phyloP scores from a whole-genome alignment of 2,888 invertebrate genomes.

The Cryptophagus acutangulus region DNA sequence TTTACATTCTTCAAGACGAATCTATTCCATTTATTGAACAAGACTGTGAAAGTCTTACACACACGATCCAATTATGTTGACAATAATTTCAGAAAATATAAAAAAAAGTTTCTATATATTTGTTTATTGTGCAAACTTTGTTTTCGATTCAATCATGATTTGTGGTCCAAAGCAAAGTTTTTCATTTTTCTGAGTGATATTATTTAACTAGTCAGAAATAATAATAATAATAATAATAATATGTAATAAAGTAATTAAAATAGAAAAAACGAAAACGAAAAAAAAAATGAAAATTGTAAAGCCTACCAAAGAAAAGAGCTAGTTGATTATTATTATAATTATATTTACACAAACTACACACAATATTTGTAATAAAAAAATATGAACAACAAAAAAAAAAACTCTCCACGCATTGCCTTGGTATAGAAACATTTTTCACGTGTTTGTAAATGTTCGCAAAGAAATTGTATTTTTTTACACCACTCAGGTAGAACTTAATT shows the following conservation, averaged over 20 bases:
- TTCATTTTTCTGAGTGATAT: constrained; percentile 40
- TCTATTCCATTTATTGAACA: no score
- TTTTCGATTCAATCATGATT: background rate
- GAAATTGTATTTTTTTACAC: constrained; percentile 43
- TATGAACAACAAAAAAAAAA: constrained; percentile 9
- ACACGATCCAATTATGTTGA: no score
- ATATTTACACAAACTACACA: constrained; percentile 21
- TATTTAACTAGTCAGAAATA: constrained; percentile 42
- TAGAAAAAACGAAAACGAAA: no score
- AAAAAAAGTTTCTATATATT: background rate
- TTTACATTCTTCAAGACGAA: no score
- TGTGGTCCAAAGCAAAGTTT: constrained; percentile 8
- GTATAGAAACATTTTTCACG: background rate
- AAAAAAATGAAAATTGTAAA: constrained; percentile 28
- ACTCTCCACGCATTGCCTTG: background rate
- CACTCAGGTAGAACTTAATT: constrained; percentile 36
- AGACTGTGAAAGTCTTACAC: no score
- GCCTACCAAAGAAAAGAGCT: constrained; percentile 44
- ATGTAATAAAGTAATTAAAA: no score
- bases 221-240: no score
- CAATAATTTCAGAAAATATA: constrained; percentile 23
- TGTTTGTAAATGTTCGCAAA: constrained; percentile 32
- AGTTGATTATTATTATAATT: constrained; percentile 31
- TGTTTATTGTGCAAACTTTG: constrained; percentile 12
- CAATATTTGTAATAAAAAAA: constrained; percentile 5